Percentiles rank a stretch among this genome's conserved stretches.
These are phyloP conservation scores for Lemur catta DNA, from an alignment of 2,797 vertebrate species.

Conservation along the genomic window DNA sequence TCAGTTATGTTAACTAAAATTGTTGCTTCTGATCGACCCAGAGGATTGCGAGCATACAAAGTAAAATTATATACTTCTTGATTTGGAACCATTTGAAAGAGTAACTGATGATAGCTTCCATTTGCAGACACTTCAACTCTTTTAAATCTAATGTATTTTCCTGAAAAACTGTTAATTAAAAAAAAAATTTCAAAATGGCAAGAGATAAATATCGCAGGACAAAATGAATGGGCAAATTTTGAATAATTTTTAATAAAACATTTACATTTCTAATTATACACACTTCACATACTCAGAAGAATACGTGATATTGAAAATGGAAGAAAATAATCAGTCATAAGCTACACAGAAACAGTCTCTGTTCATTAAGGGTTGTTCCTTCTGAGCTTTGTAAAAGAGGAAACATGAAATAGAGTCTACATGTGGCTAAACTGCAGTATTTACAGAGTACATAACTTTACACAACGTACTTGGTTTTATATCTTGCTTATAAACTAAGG, in stretches of 20 bases:
- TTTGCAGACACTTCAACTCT: conserved; percentile 51
- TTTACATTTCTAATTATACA: not conserved
- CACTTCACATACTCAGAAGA: not conserved
- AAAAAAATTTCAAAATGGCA: conserved; percentile 15
- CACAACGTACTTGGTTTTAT: not conserved
- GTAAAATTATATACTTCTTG: conserved; percentile 82
- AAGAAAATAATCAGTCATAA: not conserved
- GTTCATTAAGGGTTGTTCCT: not conserved
- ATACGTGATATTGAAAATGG: not conserved
- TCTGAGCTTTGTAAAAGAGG: not conserved
- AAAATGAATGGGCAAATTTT: not conserved
- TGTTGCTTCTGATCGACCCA: conserved; percentile 78
- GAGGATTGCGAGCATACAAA: conserved; percentile 78
- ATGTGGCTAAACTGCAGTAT: not conserved
- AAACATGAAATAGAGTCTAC: accelerated
- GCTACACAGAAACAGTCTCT: not conserved
- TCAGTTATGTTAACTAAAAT: conserved; percentile 78
- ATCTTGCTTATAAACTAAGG: not conserved
- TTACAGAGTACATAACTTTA: not conserved
- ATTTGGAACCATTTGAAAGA: conserved; percentile 73
- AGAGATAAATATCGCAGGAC: not conserved
- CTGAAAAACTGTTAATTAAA: conserved; percentile 80
- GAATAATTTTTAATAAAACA: not conserved
- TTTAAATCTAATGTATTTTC: conserved; percentile 71
- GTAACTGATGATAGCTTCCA: conserved; percentile 68